Conservation (phyloP, 2,113 vertebrate genomes). For the Aegithalos caudatus region DNA sequence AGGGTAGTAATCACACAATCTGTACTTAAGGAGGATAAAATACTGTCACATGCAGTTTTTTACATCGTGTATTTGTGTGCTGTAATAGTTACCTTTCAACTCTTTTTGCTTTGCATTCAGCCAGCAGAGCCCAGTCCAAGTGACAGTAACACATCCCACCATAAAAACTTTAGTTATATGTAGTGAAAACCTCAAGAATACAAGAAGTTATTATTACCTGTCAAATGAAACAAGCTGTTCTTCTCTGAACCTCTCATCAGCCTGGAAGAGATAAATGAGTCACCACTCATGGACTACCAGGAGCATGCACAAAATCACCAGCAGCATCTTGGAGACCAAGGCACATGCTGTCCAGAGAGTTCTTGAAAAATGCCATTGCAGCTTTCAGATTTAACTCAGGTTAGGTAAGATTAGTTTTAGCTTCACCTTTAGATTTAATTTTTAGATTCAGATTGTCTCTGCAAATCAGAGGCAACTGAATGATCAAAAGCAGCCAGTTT, state of each 20-base stretch:
- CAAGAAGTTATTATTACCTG: constrained; percentile 75
- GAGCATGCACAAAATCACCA: background rate
- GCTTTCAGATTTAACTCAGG: background rate
- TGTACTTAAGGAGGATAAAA: background rate
- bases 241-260: constrained; percentile 83
- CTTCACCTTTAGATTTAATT: background rate
- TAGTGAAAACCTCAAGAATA: background rate
- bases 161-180: background rate
- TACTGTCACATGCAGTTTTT: background rate
- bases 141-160: background rate
- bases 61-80: background rate
- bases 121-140: background rate
- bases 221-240: constrained; percentile 94
- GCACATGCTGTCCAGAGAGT: background rate
- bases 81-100: background rate
- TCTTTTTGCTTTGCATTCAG: background rate
- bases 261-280: constrained; percentile 68
- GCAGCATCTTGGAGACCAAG: background rate
- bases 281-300: background rate
- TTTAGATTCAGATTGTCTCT: background rate
- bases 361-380: background rate
- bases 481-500: background rate
- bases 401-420: background rate
- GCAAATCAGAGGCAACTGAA: background rate
- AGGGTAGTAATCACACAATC: background rate